phyloP scores from a whole-genome alignment of 2,113 vertebrate species.

The Silurus glanis region DNA sequence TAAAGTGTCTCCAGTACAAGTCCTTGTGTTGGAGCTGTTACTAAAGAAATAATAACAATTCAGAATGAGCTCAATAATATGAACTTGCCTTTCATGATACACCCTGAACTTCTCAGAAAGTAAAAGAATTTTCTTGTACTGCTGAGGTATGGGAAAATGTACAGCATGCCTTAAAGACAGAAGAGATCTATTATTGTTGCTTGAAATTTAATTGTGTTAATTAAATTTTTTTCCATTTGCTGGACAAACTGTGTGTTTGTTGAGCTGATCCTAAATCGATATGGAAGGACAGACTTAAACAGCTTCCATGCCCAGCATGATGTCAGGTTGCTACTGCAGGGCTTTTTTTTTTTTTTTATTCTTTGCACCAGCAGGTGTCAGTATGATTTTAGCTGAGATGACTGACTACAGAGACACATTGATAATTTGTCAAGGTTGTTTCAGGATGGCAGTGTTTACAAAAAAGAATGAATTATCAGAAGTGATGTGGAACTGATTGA shows the following conservation, averaged over 20 bases:
- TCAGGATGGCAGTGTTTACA: constrained; percentile 25
- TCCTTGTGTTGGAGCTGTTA: background rate
- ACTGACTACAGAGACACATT: background rate
- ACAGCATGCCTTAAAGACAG: background rate
- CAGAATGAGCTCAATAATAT: background rate
- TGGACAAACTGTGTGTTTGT: background rate
- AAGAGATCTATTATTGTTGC: background rate
- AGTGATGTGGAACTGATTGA: constrained; percentile 26
- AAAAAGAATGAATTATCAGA: constrained; percentile 23
- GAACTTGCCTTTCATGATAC: background rate
- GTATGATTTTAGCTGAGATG: constrained; percentile 57
- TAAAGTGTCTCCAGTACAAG: background rate
- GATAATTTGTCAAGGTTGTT: constrained; percentile 45
- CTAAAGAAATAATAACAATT: background rate
- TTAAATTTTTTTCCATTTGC: background rate
- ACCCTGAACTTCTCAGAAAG: background rate
- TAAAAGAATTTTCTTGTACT: background rate
- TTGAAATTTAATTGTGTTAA: background rate
- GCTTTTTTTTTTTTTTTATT: background rate
- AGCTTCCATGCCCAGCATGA: background rate
- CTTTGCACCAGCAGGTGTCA: constrained; percentile 66
- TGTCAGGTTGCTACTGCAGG: background rate
- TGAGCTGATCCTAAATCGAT: background rate
- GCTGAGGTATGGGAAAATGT: background rate
- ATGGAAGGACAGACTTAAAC: background rate